Evolutionary conservation across 2,113 vertebrate genomes (phyloP), one percentile per base, ranked within the genome.

Genomic region (Gasterosteus nipponicus): DNA sequence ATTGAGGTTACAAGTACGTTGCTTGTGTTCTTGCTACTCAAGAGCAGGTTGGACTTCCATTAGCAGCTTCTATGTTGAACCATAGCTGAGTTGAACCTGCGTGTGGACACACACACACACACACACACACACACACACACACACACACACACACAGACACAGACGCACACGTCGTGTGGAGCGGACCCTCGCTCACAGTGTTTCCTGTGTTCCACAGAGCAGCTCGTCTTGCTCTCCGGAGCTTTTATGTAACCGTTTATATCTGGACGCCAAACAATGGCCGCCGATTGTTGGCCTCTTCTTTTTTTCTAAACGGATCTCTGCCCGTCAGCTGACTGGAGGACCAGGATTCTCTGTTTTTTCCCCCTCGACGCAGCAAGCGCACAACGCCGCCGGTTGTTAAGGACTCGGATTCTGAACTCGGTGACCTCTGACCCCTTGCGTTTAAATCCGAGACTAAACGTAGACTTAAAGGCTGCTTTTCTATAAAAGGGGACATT

Each of bases 191-290:
- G 86, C 87, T 80, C 89, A 89, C 83, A 87, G 89, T 77, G 86
- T 90, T 92, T 90, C 89, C 88, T 92, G 87, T 93, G 88, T 92
- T 87, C 84, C 81, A 88, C 84, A 85, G 69, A 86, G 87, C 64
- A 79, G 86, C 79, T 89, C 88, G 86, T 91, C 85, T 82, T 83
- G 86, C 78, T 84, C 79, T 89, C 85, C 54, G 65, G 66, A 85
- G 75, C 67, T 77, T 88, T 91, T 88, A 89, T 81, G 86, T 91
- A 91, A 90, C 85, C 83, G 87, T 87, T 87, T 90, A 89, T 90
- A 88, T 89, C 82, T 73, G 60, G 57, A 77, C 54, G 81, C 73
- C 73, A 82, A 90, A 90, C 91, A 91, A 90, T 87, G 82, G 84
- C 35, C 47, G 46, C n/a, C 4, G 83, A 90, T 91, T 91, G 89